Percentiles rank a stretch among this genome's conserved stretches.
phyloP scores from a whole-genome alignment of 2,113 vertebrate species.

The Rhabdornis inornatus region DNA sequence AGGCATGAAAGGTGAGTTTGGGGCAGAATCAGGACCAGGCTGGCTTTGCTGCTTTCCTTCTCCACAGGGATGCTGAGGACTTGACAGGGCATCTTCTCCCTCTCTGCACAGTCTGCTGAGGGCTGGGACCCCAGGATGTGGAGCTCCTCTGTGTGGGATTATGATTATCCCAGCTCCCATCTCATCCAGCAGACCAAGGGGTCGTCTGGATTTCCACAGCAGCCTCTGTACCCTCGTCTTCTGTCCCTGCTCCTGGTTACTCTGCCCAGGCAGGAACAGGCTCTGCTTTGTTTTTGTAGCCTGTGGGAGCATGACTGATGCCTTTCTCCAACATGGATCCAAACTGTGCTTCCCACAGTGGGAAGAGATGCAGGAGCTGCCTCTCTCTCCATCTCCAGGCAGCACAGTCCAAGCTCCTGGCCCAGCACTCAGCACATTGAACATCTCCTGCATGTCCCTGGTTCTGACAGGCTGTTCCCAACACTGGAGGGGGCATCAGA shows the following conservation, averaged over 20 bases:
- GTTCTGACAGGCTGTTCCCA: background rate
- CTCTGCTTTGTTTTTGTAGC: background rate
- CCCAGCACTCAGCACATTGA: background rate
- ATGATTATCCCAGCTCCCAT: background rate
- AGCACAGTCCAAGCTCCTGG: background rate
- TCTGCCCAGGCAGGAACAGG: background rate
- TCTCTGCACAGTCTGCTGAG: background rate
- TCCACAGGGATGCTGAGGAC: background rate
- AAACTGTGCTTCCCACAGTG: background rate
- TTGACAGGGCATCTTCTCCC: background rate
- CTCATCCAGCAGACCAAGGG: background rate
- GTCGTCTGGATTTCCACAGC: background rate
- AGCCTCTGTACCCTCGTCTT: background rate
- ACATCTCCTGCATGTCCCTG: background rate
- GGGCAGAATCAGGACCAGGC: background rate
- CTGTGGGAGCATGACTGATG: accelerated
- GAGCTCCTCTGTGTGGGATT: background rate
- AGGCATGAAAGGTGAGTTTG: background rate
- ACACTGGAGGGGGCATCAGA: background rate
- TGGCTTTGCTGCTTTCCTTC: background rate
- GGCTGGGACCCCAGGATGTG: background rate
- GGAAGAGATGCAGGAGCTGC: background rate
- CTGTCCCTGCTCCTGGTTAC: background rate
- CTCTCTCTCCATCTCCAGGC: background rate
- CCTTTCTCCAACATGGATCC: background rate